These are phyloP conservation scores for Dermatemys mawii DNA, from an alignment of 2,113 vertebrate species.

Conservation along the genomic window DNA sequence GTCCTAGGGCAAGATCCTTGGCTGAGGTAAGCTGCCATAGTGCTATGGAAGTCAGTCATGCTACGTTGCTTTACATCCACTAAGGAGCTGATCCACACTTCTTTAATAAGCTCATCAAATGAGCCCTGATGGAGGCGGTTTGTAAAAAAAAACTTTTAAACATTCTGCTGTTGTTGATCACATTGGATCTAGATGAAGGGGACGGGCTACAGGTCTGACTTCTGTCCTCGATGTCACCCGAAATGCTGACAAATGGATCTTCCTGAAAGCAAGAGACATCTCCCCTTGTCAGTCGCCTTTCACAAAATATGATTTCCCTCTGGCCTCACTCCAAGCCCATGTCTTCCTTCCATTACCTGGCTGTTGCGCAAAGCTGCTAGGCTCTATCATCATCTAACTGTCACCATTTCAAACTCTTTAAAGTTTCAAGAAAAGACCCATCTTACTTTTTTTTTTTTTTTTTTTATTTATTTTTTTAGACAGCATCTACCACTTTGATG, in stretches of 20 bases:
- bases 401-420: not conserved
- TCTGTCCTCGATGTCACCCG: not conserved
- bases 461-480: too few species aligned
- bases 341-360: not conserved
- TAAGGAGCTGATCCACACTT: not conserved
- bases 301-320: not conserved
- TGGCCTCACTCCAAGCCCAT: not conserved
- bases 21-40: not conserved
- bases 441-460: too few species aligned
- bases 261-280: not conserved
- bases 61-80: not conserved
- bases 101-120: not conserved
- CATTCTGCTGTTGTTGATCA: not conserved
- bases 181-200: not conserved
- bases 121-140: not conserved
- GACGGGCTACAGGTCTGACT: not conserved
- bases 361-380: not conserved
- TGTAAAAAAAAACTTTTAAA: not conserved
- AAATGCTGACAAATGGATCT: not conserved
- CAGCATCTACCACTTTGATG: not conserved
- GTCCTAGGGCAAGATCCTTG: not conserved
- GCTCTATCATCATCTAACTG: not conserved
- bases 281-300: not conserved
- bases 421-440: not conserved
- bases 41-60: not conserved